Conservation (phyloP, 1,140 invertebrate genomes). For the Nymphalis io region DNA sequence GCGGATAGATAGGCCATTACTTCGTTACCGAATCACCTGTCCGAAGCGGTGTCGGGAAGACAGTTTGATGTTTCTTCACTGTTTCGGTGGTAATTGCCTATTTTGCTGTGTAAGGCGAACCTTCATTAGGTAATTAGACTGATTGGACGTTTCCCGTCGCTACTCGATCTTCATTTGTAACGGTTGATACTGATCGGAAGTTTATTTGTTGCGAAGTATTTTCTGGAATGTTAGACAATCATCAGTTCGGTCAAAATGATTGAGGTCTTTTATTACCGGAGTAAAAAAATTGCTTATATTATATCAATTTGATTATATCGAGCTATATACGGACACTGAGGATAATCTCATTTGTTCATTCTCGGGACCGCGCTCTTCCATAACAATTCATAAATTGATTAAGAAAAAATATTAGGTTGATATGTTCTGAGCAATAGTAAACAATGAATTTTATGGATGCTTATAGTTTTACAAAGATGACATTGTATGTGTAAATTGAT, state of each 20-base stretch:
- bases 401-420: too few species aligned
- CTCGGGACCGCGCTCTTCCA: too few species aligned
- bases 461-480: too few species aligned
- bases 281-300: too few species aligned
- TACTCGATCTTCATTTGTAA: slow-evolving; percentile 12
- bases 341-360: too few species aligned
- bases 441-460: too few species aligned
- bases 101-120: slow-evolving; percentile 18
- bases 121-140: slow-evolving; percentile 19
- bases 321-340: too few species aligned
- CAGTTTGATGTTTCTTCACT: slow-evolving; percentile 17
- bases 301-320: too few species aligned
- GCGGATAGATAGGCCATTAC: slow-evolving; percentile 33
- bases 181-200: slow-evolving; percentile 6
- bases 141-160: slow-evolving; percentile 13
- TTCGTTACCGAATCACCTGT: slow-evolving; percentile 22
- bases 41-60: slow-evolving; percentile 8
- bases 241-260: neutral
- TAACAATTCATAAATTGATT: too few species aligned
- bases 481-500: too few species aligned
- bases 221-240: slow-evolving; percentile 1
- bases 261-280: neutral
- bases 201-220: neutral
- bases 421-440: neutral
- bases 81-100: slow-evolving; percentile 20